These are phyloP conservation scores for Scopus umbretta DNA, from an alignment of 2,113 vertebrate genomes.

Conservation along the genomic window DNA sequence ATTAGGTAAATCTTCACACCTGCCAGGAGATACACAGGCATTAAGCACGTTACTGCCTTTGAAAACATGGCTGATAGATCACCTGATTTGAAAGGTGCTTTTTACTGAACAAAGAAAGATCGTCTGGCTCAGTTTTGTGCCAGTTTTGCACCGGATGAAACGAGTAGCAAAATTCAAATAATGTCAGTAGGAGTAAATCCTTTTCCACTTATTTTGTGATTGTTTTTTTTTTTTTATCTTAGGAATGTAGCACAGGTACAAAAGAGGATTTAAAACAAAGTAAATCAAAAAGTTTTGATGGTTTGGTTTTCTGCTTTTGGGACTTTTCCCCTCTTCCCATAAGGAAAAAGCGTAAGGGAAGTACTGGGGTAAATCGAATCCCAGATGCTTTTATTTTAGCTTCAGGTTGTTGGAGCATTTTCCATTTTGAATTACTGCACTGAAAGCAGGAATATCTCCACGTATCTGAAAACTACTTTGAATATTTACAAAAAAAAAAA, in stretches of 20 bases:
- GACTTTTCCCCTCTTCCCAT: neutral
- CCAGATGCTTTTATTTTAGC: neutral
- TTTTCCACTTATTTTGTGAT: neutral
- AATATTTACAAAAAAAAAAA: neutral
- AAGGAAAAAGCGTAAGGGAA: neutral
- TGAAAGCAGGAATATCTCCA: neutral
- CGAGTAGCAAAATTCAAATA: neutral
- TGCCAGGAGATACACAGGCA: neutral
- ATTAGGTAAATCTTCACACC: neutral
- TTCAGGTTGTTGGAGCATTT: neutral
- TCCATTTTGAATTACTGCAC: neutral
- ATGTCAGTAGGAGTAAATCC: neutral
- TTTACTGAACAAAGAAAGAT: neutral
- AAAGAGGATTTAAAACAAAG: neutral
- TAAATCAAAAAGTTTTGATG: neutral
- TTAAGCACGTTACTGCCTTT: neutral
- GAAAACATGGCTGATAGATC: neutral
- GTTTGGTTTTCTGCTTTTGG: neutral
- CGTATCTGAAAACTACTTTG: neutral
- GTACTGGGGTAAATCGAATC: neutral
- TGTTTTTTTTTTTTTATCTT: neutral
- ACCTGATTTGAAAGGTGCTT: neutral
- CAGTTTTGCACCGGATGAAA: neutral
- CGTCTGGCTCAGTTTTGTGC: neutral
- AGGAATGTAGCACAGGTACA: neutral